These are phyloP conservation scores for Benitochromis conjunctus DNA, from an alignment of 2,113 vertebrate species.

Conservation along the genomic window DNA sequence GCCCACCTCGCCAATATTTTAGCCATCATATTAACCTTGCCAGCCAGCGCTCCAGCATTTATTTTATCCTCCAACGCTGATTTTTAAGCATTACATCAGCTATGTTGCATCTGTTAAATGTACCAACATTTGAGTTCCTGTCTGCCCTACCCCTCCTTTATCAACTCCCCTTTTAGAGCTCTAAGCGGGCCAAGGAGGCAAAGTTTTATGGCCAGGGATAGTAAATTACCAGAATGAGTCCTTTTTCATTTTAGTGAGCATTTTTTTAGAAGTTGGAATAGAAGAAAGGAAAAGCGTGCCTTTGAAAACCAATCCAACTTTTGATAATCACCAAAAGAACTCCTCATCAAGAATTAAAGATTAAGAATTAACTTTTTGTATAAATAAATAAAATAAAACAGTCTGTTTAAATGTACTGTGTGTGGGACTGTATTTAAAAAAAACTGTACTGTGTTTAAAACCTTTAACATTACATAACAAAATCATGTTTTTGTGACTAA, in stretches of 20 bases:
- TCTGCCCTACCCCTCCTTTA: not conserved
- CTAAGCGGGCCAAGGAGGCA: not conserved
- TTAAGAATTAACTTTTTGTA: too few relatives aligned
- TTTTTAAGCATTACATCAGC: slow-evolving; percentile 28
- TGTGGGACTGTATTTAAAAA: too few relatives aligned
- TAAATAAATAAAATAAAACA: too few relatives aligned
- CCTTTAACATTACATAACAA: not conserved
- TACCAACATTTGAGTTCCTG: slow-evolving; percentile 16
- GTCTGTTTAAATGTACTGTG: not conserved
- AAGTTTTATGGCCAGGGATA: slow-evolving; percentile 4
- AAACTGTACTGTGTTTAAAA: not conserved
- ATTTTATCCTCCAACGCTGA: slow-evolving; percentile 13
- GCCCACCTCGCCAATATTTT: slow-evolving; percentile 36
- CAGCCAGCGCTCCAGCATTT: slow-evolving; percentile 31
- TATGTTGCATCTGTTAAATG: slow-evolving; percentile 38
- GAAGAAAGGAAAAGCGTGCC: not conserved
- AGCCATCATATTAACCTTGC: slow-evolving; percentile 57
- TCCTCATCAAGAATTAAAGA: too few relatives aligned
- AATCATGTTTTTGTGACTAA: not conserved
- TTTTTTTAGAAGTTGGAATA: not conserved
- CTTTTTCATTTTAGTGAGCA: not conserved
- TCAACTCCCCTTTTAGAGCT: not conserved
- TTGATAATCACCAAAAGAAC: too few relatives aligned
- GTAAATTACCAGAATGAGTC: slow-evolving; percentile 35
- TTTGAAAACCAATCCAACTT: not conserved